These are phyloP conservation scores for Spodoptera exigua DNA, from an alignment of 2,888 invertebrate species.

Conservation along the genomic window DNA sequence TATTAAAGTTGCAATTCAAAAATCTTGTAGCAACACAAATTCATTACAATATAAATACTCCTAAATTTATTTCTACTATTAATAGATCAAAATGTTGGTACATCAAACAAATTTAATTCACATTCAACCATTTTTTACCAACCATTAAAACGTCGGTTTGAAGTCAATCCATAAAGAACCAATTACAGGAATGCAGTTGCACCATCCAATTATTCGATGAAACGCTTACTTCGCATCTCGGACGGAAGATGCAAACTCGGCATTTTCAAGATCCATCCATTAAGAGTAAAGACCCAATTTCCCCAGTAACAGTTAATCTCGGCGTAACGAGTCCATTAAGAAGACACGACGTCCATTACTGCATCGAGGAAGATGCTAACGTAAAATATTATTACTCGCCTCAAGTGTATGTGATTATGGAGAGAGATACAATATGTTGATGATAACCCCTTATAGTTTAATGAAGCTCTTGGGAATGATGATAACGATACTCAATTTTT, in stretches of 20 bases:
- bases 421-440: slow-evolving; percentile 15
- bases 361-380: slow-evolving; percentile 44
- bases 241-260: slow-evolving; percentile 60
- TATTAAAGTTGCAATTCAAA: too few relatives aligned
- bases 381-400: slow-evolving; percentile 50
- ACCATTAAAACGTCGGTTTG: slow-evolving; percentile 21
- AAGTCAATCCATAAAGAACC: slow-evolving; percentile 35
- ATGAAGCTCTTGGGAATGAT: neutral
- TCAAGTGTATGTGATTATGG: slow-evolving; percentile 20
- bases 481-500: neutral
- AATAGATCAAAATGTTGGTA: neutral
- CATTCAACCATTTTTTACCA: slow-evolving; percentile 24
- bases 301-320: slow-evolving; percentile 70
- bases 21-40: neutral
- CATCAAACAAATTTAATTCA: neutral
- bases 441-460: slow-evolving; percentile 3
- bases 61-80: too few relatives aligned
- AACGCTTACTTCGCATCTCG: slow-evolving; percentile 47
- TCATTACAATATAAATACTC: too few relatives aligned
- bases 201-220: slow-evolving; percentile 66
- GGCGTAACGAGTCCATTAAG: slow-evolving; percentile 66
- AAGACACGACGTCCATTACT: slow-evolving; percentile 51
- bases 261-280: slow-evolving; percentile 69
- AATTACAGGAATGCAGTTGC: slow-evolving; percentile 52
- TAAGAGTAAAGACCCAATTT: slow-evolving; percentile 69